Conservation (phyloP, 2,888 invertebrate genomes). For the Pelosia muscerda region DNA sequence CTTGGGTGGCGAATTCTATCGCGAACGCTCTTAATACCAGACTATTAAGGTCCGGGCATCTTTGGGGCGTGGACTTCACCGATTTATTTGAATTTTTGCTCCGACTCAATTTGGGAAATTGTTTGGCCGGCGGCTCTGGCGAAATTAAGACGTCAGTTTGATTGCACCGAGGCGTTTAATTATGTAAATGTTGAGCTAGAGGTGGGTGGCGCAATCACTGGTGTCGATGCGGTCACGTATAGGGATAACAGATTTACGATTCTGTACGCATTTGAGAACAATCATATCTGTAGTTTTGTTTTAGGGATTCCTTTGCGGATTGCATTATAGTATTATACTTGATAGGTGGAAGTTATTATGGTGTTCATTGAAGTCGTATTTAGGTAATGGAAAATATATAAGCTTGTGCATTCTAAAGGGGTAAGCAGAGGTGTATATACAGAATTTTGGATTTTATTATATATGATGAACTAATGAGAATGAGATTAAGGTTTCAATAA, state of each 20-base stretch:
- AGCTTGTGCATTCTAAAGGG: neutral
- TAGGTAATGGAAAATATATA: neutral
- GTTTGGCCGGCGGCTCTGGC: conserved; percentile 83
- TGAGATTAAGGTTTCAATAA: neutral
- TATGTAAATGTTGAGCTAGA: conserved; percentile 85
- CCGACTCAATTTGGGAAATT: conserved; percentile 86
- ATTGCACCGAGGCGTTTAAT: conserved; percentile 85
- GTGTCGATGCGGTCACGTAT: conserved; percentile 80
- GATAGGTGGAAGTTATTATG: conserved; percentile 28
- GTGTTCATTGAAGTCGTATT: conserved; percentile 10
- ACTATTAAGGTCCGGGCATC: conserved; percentile 73
- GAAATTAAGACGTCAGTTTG: conserved; percentile 86
- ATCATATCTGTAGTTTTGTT: conserved; percentile 51
- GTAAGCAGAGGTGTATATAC: neutral
- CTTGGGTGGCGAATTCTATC: conserved; percentile 87
- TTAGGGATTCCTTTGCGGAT: conserved; percentile 34
- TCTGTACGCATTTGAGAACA: conserved; percentile 55
- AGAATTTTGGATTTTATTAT: neutral
- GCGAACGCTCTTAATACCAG: conserved; percentile 83
- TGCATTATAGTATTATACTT: conserved; percentile 23
- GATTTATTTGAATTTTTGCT: conserved; percentile 87
- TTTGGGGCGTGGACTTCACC: conserved; percentile 66
- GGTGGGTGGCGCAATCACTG: conserved; percentile 79
- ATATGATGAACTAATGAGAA: neutral
- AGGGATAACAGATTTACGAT: conserved; percentile 74